Percentiles rank a stretch among this genome's conserved stretches.
These are phyloP conservation scores for Cygnus olor DNA, from an alignment of 2,797 vertebrate genomes.

Conservation along the genomic window DNA sequence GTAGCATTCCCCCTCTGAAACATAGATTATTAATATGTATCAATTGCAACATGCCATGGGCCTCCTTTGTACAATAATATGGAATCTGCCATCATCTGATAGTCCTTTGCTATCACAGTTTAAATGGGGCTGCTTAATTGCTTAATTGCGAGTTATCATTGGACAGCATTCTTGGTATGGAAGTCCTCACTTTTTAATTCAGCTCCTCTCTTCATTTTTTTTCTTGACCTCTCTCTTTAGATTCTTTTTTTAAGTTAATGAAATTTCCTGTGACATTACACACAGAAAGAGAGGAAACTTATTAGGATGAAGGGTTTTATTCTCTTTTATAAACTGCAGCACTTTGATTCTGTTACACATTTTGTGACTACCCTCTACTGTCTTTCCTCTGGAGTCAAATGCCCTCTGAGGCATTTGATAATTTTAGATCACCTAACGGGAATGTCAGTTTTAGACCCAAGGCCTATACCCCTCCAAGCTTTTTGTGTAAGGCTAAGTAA, in stretches of 20 bases:
- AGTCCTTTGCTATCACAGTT: background rate
- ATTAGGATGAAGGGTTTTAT: background rate
- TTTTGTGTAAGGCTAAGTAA: constrained; percentile 11
- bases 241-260: background rate
- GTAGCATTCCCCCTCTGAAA: background rate
- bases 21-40: background rate
- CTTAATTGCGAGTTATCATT: background rate
- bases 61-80: background rate
- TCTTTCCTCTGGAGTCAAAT: background rate
- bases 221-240: background rate
- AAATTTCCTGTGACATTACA: background rate
- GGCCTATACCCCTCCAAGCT: background rate
- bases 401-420: constrained; percentile 15
- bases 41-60: background rate
- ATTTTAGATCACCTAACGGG: background rate
- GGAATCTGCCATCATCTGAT: background rate
- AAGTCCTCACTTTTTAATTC: constrained; percentile 7
- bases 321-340: background rate
- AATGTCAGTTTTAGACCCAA: constrained; percentile 39
- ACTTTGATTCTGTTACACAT: background rate
- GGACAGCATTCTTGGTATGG: background rate
- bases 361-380: constrained; percentile 2
- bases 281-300: background rate
- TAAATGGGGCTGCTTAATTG: background rate
- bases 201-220: background rate